Evolutionary conservation across 30 jellyfish, hydroid and myxozoan genomes (phyloP).

Genomic region (Turritopsis rubra): DNA sequence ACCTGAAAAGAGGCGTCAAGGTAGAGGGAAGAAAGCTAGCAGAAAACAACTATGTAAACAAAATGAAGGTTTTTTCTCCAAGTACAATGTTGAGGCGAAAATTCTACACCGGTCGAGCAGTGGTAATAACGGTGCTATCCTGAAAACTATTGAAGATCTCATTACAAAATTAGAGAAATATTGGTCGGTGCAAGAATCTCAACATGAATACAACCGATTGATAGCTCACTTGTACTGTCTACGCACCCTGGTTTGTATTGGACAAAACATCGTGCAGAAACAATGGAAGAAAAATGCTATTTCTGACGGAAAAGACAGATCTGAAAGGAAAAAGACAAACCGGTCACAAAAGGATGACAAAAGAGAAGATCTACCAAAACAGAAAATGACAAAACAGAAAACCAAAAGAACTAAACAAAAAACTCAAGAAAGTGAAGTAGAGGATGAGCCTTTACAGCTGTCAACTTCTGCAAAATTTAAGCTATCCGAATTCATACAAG

Average conservation of each 20-base stretch:
- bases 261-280: conserved; percentile 1
- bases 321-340: not conserved
- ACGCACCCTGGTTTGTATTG: conserved; percentile 20
- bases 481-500: not conserved
- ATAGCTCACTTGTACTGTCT: conserved; percentile 20
- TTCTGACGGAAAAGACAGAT: not conserved
- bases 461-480: not conserved
- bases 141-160: not conserved
- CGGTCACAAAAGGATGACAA: not conserved
- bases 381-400: not conserved
- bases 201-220: conserved; percentile 16
- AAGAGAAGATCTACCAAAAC: not conserved
- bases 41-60: not conserved
- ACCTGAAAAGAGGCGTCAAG: not conserved
- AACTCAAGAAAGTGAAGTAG: not conserved
- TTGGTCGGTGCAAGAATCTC: not conserved
- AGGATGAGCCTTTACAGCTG: not conserved
- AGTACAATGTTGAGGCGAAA: conserved; percentile 19
- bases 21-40: not conserved
- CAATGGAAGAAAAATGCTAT: not conserved
- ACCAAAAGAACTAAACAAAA: not conserved
- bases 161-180: conserved; percentile 1
- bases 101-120: not conserved
- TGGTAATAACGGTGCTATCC: not conserved
- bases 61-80: not conserved